Conservation (phyloP, 2,888 invertebrate genomes). For the Iselma pallidipennis region DNA sequence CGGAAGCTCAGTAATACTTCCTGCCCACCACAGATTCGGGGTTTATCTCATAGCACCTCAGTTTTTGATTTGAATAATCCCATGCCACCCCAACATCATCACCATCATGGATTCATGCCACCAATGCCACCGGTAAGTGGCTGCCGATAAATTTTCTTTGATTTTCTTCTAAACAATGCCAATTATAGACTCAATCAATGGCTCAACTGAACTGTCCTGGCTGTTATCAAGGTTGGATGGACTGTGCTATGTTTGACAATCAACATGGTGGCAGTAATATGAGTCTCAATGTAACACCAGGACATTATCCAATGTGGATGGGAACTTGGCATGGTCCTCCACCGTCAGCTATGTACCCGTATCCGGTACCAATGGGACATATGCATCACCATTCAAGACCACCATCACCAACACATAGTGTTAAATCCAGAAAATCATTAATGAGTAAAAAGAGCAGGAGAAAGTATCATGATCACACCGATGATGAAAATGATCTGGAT, state of each 20-base stretch:
- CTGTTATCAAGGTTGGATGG: constrained; percentile 56
- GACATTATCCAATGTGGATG: constrained; percentile 57
- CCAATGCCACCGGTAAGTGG: constrained; percentile 66
- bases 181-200: constrained; percentile 70
- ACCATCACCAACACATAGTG: constrained; percentile 69
- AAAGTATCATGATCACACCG: constrained; percentile 56
- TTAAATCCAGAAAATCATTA: constrained; percentile 71
- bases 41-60: constrained; percentile 56
- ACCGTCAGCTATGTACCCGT: constrained; percentile 49
- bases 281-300: constrained; percentile 57
- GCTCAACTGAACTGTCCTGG: constrained; percentile 68
- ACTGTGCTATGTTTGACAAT: constrained; percentile 48
- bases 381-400: constrained; percentile 67
- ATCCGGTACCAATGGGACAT: constrained; percentile 50
- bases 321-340: constrained; percentile 56
- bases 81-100: constrained; percentile 36
- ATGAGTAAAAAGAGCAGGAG: constrained; percentile 60
- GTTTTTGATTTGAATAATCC: constrained; percentile 60
- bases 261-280: constrained; percentile 59
- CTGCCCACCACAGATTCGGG: constrained; percentile 42
- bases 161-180: not conserved
- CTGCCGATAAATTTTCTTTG: not conserved
- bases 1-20: constrained; percentile 51
- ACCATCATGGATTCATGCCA: constrained; percentile 49
- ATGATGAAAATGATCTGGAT: constrained; percentile 57